Conservation (phyloP, 2,797 vertebrate genomes). For the Chelmon rostratus region DNA sequence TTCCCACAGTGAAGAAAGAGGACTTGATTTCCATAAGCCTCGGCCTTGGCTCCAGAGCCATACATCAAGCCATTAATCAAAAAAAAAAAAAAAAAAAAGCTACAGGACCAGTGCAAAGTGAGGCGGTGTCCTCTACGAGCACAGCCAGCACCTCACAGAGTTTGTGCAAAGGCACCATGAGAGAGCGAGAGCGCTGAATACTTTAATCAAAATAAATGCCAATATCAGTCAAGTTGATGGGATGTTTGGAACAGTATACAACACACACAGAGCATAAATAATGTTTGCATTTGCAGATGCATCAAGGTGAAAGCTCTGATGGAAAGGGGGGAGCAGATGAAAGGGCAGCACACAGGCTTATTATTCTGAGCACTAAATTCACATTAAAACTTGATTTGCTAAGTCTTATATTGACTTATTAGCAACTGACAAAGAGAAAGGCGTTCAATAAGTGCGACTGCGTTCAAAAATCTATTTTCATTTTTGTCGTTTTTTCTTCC, state of each 20-base stretch:
- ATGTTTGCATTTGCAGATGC: constrained; percentile 24
- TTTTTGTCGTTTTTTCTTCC: neutral
- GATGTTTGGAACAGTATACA: constrained; percentile 55
- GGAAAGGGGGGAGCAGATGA: neutral
- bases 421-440: neutral
- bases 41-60: constrained; percentile 57
- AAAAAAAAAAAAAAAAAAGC: constrained; percentile 42
- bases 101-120: constrained; percentile 38
- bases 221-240: constrained; percentile 59
- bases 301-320: constrained; percentile 45
- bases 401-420: neutral
- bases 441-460: neutral
- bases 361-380: constrained; percentile 7
- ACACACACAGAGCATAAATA: constrained; percentile 40
- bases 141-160: constrained; percentile 34
- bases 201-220: constrained; percentile 65
- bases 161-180: constrained; percentile 29
- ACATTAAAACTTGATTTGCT: constrained; percentile 9
- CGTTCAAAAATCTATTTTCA: neutral
- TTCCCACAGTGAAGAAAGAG: constrained; percentile 37
- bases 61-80: constrained; percentile 65
- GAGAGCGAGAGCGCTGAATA: constrained; percentile 29
- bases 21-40: constrained; percentile 70
- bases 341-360: neutral
- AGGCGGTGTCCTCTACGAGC: constrained; percentile 53